A percentile compares a stretch with the other conserved stretches of the same genome.
phyloP scores from a whole-genome alignment of 2,888 invertebrate genomes.

The Andrena chrysosceles region DNA sequence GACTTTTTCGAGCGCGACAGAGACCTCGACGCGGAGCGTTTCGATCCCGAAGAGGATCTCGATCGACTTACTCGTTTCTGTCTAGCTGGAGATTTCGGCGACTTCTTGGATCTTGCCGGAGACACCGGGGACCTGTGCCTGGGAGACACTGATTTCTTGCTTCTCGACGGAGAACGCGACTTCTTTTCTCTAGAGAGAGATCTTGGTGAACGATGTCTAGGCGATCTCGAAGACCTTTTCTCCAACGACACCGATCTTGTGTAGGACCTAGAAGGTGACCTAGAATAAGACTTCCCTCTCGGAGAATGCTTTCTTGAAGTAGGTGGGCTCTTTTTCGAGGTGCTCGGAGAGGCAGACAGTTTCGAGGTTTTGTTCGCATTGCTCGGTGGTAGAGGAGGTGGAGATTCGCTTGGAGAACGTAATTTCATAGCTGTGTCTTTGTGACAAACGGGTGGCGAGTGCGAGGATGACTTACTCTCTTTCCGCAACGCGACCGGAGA shows the following conservation, averaged over 20 bases:
- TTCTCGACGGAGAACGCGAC: conserved; percentile 68
- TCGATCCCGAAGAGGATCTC: conserved; percentile 77
- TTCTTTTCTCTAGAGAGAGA: conserved; percentile 70
- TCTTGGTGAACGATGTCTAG: conserved; percentile 62
- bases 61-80: conserved; percentile 72
- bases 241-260: conserved; percentile 70
- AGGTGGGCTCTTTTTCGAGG: conserved; percentile 68
- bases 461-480: conserved; percentile 67
- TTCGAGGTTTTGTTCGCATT: conserved; percentile 26
- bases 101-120: conserved; percentile 63
- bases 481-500: conserved; percentile 63
- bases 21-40: conserved; percentile 72
- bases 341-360: conserved; percentile 60
- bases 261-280: conserved; percentile 74
- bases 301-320: conserved; percentile 67
- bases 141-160: conserved; percentile 73
- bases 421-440: conserved; percentile 69
- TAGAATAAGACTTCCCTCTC: conserved; percentile 76
- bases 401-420: conserved; percentile 76
- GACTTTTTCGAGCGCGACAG: conserved; percentile 74
- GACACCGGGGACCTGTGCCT: conserved; percentile 62
- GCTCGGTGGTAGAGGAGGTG: conserved; percentile 64
- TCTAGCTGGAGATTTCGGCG: conserved; percentile 66
- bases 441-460: conserved; percentile 65
- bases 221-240: conserved; percentile 79